Conservation (phyloP, 2,113 vertebrate species). For the Perca flavescens region DNA sequence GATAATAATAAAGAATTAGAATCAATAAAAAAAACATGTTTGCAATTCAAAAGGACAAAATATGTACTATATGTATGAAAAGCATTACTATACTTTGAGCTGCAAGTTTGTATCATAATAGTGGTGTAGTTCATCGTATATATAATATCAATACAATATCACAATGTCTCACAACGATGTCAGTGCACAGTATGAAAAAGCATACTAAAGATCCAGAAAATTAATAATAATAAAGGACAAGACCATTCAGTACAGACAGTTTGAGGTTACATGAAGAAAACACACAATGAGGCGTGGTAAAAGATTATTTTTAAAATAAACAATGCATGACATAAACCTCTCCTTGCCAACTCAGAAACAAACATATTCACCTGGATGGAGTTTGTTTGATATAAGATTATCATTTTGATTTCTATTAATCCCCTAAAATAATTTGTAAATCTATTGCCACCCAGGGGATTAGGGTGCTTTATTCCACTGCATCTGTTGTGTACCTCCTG, state of each 20-base stretch:
- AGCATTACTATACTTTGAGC: neutral
- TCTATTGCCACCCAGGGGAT: conserved; percentile 54
- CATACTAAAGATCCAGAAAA: neutral
- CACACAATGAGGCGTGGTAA: neutral
- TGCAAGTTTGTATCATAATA: too few relatives aligned
- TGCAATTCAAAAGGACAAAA: too few relatives aligned
- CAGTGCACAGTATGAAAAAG: neutral
- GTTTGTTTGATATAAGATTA: conserved; percentile 25
- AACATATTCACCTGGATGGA: neutral
- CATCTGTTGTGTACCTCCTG: conserved; percentile 41
- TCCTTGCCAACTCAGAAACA: neutral
- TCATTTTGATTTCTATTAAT: conserved; percentile 54
- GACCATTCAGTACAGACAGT: neutral
- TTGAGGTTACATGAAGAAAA: neutral
- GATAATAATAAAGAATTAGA: neutral
- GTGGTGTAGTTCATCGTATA: too few relatives aligned
- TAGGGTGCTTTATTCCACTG: conserved; percentile 45
- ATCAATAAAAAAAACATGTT: too few relatives aligned
- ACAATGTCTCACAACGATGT: too few relatives aligned
- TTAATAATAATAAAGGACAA: neutral
- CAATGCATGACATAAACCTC: neutral
- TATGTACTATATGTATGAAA: neutral
- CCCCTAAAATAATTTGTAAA: conserved; percentile 46
- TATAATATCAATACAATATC: too few relatives aligned
- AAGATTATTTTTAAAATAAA: conserved; percentile 3